These are phyloP conservation scores for Thaumatotibia leucotreta DNA, from an alignment of 1,140 invertebrate species.

Conservation along the genomic window DNA sequence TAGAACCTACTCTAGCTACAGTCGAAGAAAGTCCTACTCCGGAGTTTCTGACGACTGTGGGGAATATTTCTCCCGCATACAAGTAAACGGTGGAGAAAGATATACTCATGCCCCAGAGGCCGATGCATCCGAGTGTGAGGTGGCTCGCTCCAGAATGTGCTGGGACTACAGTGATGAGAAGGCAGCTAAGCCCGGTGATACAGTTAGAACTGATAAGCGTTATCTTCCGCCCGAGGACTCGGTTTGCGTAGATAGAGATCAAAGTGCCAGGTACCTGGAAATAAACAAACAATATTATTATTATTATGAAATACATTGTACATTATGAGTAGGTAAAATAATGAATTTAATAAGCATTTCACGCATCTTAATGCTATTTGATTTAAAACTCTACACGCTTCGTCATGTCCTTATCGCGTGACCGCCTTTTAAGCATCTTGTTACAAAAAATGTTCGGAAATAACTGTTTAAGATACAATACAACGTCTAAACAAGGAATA, in stretches of 20 bases:
- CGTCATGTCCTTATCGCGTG: neutral
- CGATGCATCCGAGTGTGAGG: slow-evolving; percentile 77
- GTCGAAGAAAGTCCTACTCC: slow-evolving; percentile 78
- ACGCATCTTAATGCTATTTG: neutral
- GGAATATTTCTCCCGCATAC: slow-evolving; percentile 78
- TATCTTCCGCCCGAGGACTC: slow-evolving; percentile 79
- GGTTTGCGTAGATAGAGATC: slow-evolving; percentile 81
- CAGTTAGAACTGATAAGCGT: slow-evolving; percentile 80
- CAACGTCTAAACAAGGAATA: neutral
- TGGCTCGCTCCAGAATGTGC: slow-evolving; percentile 46
- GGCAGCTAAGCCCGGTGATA: slow-evolving; percentile 79
- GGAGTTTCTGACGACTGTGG: slow-evolving; percentile 78
- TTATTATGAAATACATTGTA: neutral
- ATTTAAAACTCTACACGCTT: neutral
- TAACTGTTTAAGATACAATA: neutral
- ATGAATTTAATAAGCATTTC: no score
- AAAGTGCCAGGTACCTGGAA: slow-evolving; percentile 82
- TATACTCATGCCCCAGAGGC: slow-evolving; percentile 78
- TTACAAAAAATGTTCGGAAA: neutral
- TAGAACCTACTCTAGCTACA: slow-evolving; percentile 77
- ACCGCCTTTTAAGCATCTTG: neutral
- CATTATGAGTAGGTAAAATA: no score
- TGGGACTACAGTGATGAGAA: slow-evolving; percentile 79
- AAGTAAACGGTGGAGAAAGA: slow-evolving; percentile 78
- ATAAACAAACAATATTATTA: slow-evolving; percentile 20